Evolutionary conservation across 2,113 vertebrate species (phyloP).

Genomic region (Panthera leo): DNA sequence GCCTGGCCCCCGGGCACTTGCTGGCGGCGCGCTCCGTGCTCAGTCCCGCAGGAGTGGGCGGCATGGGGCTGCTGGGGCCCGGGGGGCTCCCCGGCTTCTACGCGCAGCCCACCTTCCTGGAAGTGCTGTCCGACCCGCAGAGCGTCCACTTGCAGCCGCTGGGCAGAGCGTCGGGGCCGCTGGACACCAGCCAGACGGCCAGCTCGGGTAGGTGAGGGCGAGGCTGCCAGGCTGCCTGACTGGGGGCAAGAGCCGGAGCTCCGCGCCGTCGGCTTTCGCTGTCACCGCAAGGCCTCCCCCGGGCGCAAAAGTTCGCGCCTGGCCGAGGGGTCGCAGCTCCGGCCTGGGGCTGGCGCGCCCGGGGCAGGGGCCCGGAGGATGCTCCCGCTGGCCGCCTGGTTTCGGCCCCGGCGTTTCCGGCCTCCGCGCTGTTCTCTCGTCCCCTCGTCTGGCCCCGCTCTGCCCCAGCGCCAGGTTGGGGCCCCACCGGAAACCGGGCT

Average conservation of each 20-base stretch:
- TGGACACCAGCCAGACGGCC: conserved; percentile 93
- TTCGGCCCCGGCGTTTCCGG: not conserved
- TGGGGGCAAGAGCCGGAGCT: not conserved
- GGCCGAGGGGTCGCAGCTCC: not conserved
- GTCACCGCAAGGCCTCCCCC: not conserved
- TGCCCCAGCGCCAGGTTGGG: not conserved
- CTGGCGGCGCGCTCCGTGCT: conserved; percentile 94
- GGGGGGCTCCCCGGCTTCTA: conserved; percentile 96
- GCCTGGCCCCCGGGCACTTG: conserved; percentile 92
- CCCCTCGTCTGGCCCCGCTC: not conserved
- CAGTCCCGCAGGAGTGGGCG: conserved; percentile 90
- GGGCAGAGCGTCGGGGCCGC: conserved; percentile 87
- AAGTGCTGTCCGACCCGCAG: conserved; percentile 94
- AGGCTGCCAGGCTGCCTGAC: not conserved
- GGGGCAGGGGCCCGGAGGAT: not conserved
- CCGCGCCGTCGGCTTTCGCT: not conserved
- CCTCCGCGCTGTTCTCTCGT: not conserved
- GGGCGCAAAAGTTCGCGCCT: conserved; percentile 61
- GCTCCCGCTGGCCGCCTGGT: not conserved
- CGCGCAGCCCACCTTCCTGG: conserved; percentile 94
- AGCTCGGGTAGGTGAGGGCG: conserved; percentile 92
- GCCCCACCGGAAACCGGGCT: not conserved
- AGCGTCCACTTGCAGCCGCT: conserved; percentile 93
- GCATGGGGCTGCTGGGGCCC: conserved; percentile 94
- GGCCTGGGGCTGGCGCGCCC: not conserved